A percentile compares a stretch with the other conserved stretches of the same genome.
Conservation (phyloP, 2,113 vertebrate species). For the Pimephales promelas region DNA sequence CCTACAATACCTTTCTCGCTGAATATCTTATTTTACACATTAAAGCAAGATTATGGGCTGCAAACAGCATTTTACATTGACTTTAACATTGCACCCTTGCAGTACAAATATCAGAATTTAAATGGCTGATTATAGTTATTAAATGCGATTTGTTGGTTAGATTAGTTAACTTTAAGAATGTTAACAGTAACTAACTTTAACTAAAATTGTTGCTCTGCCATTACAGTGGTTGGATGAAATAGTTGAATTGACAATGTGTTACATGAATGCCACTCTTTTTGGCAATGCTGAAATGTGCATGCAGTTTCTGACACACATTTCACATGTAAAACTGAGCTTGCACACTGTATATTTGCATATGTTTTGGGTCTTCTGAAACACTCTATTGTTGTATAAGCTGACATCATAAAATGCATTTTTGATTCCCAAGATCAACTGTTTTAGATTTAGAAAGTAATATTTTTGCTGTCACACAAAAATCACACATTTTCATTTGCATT, state of each 20-base stretch:
- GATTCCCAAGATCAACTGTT: neutral
- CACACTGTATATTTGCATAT: neutral
- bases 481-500: neutral
- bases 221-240: no score
- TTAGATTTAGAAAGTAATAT: no score
- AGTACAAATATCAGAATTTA: neutral
- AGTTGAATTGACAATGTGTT: no score
- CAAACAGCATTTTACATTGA: neutral
- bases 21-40: neutral
- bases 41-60: neutral
- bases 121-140: neutral
- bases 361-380: neutral
- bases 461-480: neutral
- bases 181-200: no score
- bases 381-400: neutral
- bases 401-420: neutral
- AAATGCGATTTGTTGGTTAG: no score
- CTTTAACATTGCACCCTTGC: neutral
- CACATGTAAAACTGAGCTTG: neutral
- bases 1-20: neutral
- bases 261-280: no score
- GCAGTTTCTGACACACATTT: neutral
- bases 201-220: no score
- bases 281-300: neutral
- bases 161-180: no score